Evolutionary conservation across 2,888 invertebrate genomes (phyloP).

Genomic region (Lomographa bimaculata): DNA sequence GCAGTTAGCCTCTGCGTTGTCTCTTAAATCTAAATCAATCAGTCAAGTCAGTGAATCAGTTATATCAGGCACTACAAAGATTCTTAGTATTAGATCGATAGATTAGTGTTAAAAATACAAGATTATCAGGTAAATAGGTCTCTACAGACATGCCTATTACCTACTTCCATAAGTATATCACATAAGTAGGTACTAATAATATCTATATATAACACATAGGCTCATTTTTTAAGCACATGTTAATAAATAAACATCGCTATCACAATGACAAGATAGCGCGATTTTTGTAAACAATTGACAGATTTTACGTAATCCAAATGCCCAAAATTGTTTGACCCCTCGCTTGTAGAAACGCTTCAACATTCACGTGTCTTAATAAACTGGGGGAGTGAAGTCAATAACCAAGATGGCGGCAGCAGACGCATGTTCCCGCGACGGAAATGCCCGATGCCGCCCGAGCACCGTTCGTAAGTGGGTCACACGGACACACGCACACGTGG

Average conservation of each 20-base stretch:
- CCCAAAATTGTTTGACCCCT: conserved; percentile 26
- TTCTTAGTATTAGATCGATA: no score
- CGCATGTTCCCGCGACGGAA: conserved; percentile 70
- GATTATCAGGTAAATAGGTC: no score
- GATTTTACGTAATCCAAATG: conserved; percentile 51
- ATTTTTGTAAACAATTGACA: conserved; percentile 46
- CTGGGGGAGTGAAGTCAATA: conserved; percentile 46
- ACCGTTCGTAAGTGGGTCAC: conserved; percentile 78
- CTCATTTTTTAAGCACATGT: conserved; percentile 19
- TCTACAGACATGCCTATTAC: no score
- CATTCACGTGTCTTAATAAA: conserved; percentile 49
- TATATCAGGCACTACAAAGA: no score
- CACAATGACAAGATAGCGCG: conserved; percentile 44
- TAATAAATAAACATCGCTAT: conserved; percentile 44
- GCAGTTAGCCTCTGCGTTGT: no score
- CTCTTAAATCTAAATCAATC: no score
- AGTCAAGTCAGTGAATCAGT: no score
- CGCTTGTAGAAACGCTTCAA: conserved; percentile 17
- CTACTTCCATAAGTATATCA: no score
- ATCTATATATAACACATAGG: no score
- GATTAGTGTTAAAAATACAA: no score
- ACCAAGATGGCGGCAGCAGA: conserved; percentile 59
- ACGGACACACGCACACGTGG: conserved; percentile 69
- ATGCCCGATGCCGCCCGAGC: conserved; percentile 67
- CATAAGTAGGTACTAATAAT: no score